phyloP scores from a whole-genome alignment of 2,888 invertebrate genomes.

The Arrhopalites spinosus region DNA sequence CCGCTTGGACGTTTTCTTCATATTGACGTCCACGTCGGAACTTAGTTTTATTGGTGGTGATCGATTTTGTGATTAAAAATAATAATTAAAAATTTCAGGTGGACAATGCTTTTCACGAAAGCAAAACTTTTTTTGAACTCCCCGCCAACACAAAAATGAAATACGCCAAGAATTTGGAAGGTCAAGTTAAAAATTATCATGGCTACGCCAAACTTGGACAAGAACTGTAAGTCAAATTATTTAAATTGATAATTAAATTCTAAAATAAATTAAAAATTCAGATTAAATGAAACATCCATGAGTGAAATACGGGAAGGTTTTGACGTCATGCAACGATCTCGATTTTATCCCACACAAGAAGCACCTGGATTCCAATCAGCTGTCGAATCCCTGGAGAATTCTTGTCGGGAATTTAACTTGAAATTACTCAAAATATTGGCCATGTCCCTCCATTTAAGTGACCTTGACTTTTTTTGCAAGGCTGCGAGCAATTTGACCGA shows the following conservation, averaged over 20 bases:
- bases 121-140: not conserved
- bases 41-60: no score
- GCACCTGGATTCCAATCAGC: not conserved
- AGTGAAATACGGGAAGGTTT: not conserved
- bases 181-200: not conserved
- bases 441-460: not conserved
- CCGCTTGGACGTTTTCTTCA: no score
- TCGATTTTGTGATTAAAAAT: no score
- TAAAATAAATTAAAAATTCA: no score
- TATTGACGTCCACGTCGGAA: no score
- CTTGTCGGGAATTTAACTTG: not conserved
- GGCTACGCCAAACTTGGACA: not conserved
- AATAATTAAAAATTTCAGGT: no score
- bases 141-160: not conserved
- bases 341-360: constrained; percentile 9
- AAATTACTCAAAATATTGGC: not conserved
- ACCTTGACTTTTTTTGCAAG: not conserved
- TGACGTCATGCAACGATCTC: not conserved
- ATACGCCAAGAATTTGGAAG: not conserved
- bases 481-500: not conserved
- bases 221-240: no score
- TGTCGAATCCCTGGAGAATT: not conserved
- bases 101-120: not conserved
- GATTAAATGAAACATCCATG: not conserved
- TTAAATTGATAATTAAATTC: not conserved